Evolutionary conservation across 1,140 invertebrate genomes (phyloP).

Genomic region (Periplaneta americana): DNA sequence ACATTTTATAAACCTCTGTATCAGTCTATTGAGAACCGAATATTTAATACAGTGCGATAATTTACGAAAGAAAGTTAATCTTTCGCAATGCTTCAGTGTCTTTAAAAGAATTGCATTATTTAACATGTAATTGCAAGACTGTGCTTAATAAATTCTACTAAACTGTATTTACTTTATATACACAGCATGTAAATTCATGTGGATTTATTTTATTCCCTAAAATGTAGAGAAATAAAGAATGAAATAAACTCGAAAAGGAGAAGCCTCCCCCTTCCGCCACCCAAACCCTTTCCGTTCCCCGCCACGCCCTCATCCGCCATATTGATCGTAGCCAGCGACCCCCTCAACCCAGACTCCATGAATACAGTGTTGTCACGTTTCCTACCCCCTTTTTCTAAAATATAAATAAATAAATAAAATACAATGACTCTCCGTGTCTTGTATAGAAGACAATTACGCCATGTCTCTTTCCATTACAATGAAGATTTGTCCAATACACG

Average conservation of each 20-base stretch:
- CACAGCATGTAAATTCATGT: too few relatives aligned
- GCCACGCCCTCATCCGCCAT: constrained; percentile 9
- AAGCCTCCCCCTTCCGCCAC: neutral
- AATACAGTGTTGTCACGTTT: constrained; percentile 9
- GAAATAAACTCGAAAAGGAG: neutral
- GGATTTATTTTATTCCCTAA: neutral
- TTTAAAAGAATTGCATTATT: neutral
- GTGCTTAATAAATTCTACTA: too few relatives aligned
- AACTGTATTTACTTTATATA: too few relatives aligned
- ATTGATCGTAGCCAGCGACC: constrained; percentile 8
- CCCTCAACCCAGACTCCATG: neutral
- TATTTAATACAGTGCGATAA: too few relatives aligned
- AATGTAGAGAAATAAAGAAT: neutral
- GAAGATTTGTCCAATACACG: too few relatives aligned
- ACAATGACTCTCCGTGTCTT: neutral
- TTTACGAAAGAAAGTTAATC: too few relatives aligned
- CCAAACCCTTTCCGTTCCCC: constrained; percentile 1
- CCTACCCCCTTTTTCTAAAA: neutral
- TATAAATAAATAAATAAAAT: neutral
- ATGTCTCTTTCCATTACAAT: neutral
- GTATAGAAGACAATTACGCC: neutral
- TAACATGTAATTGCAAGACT: neutral
- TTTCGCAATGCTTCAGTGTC: too few relatives aligned
- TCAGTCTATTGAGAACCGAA: too few relatives aligned
- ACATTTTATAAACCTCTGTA: too few relatives aligned